Evolutionary conservation across 2,113 vertebrate genomes (phyloP).

Genomic region (Gulo gulo): DNA sequence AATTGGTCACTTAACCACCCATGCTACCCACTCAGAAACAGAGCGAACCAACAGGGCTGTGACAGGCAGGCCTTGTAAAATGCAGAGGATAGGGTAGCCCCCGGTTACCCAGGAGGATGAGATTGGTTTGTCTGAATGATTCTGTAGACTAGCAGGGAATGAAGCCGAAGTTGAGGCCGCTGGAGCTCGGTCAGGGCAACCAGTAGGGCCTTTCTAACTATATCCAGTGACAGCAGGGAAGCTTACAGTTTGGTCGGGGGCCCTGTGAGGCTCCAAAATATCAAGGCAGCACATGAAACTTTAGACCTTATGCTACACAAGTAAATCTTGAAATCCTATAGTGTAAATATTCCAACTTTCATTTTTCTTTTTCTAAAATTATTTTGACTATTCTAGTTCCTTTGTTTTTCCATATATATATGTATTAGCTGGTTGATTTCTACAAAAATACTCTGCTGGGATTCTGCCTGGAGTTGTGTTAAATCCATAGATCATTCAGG

Average conservation of each 20-base stretch:
- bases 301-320: neutral
- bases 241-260: neutral
- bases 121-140: neutral
- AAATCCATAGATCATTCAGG: neutral
- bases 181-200: no score
- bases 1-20: neutral
- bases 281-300: neutral
- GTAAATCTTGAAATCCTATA: neutral
- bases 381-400: neutral
- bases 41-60: neutral
- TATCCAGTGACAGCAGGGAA: neutral
- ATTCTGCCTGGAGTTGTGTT: neutral
- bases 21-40: neutral
- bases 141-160: neutral
- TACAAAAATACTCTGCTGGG: neutral
- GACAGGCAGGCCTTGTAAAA: neutral
- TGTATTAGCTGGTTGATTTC: neutral
- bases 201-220: neutral
- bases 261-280: neutral
- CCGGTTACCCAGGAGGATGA: neutral
- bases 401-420: neutral
- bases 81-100: no score
- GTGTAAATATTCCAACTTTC: neutral
- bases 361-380: neutral
- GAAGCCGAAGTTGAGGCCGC: neutral